phyloP scores from a whole-genome alignment of 2,113 vertebrate species.

The mouse (Mus musculus) region GRCm39 chr9:42305001-42305500 shows the following conservation, averaged over 20 bases:
- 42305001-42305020: neutral
- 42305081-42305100: neutral
- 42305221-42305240: neutral
- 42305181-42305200: neutral
- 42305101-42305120: neutral
- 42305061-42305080: neutral
- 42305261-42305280: neutral
- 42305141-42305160: neutral
- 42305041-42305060: neutral
- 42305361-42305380: neutral
- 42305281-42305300: neutral
- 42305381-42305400: no score
- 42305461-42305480: neutral
- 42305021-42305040: neutral
- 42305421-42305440: neutral
- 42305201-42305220: neutral
- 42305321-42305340: neutral
- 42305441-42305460: neutral
- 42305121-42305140: conserved; percentile 31
- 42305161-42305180: neutral
- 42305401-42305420: neutral
- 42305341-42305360: neutral
- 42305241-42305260: neutral
- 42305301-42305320: neutral
- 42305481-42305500: neutral